Conservation (phyloP, 2,113 vertebrate species). For the Rhynchomys soricoides region DNA sequence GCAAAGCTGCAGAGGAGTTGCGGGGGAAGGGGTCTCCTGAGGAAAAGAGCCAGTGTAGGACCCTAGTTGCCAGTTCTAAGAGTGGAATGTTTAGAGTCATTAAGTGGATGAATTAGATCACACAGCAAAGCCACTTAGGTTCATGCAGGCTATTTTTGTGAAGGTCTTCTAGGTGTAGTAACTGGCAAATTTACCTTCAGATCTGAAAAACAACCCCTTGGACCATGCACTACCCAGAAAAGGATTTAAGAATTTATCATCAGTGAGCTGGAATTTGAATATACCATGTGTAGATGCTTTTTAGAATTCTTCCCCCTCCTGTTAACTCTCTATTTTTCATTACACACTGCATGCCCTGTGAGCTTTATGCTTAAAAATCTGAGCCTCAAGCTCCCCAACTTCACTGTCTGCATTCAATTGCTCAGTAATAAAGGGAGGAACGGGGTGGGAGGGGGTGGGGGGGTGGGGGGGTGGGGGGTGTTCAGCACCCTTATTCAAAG, state of each 20-base stretch:
- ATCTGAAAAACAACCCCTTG: background rate
- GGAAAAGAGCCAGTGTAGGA: background rate
- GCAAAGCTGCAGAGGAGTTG: background rate
- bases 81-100: background rate
- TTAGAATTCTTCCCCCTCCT: slow-evolving; percentile 51
- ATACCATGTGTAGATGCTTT: background rate
- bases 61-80: background rate
- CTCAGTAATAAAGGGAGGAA: slow-evolving; percentile 4
- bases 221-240: background rate
- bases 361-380: slow-evolving; percentile 40
- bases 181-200: background rate
- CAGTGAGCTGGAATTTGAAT: slow-evolving; percentile 20
- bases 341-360: background rate
- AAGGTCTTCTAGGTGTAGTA: background rate
- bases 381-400: slow-evolving; percentile 25
- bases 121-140: background rate
- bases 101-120: background rate
- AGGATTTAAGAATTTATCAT: background rate
- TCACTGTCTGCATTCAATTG: slow-evolving; percentile 42
- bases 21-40: accelerated
- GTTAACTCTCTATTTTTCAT: slow-evolving; percentile 24
- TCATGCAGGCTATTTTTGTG: background rate
- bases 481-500: slow-evolving; percentile 54
- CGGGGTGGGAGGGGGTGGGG: too few relatives aligned
- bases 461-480: too few relatives aligned